Evolutionary conservation across 2,113 vertebrate species (phyloP).

Genomic region (Pimephales promelas): DNA sequence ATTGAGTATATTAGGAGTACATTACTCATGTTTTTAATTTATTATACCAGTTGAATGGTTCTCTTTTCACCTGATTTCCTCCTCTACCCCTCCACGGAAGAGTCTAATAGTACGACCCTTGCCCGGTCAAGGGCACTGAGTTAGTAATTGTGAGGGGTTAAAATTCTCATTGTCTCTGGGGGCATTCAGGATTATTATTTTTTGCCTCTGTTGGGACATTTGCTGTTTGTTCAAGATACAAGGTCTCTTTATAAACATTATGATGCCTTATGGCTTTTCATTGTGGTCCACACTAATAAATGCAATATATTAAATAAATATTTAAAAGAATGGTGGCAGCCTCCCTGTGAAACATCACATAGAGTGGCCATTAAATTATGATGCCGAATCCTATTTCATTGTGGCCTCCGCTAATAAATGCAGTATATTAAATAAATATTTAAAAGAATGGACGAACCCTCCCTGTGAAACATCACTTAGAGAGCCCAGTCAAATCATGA

Average conservation of each 20-base stretch:
- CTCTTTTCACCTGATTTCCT: not conserved
- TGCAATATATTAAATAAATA: slow-evolving; percentile 37
- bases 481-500: not conserved
- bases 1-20: too few relatives aligned
- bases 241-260: slow-evolving; percentile 46
- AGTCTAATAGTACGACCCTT: slow-evolving; percentile 44
- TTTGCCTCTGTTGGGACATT: slow-evolving; percentile 15
- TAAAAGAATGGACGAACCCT: slow-evolving; percentile 5
- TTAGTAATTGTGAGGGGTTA: slow-evolving; percentile 41
- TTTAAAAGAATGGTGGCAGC: slow-evolving; percentile 9
- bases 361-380: not conserved
- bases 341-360: too few relatives aligned
- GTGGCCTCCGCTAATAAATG: slow-evolving; percentile 33
- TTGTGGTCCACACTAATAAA: slow-evolving; percentile 30
- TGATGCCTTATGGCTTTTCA: slow-evolving; percentile 10
- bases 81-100: not conserved
- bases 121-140: slow-evolving; percentile 35
- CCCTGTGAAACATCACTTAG: slow-evolving; percentile 4
- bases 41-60: slow-evolving; percentile 8
- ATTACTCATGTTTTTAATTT: slow-evolving; percentile 39
- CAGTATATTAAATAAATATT: slow-evolving; percentile 32
- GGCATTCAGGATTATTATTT: slow-evolving; percentile 22
- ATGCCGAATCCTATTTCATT: slow-evolving; percentile 10
- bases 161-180: slow-evolving; percentile 42
- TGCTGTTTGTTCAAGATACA: slow-evolving; percentile 42